Evolutionary conservation across 2,797 vertebrate genomes (phyloP).

Genomic region (Anabacerthia variegaticeps): DNA sequence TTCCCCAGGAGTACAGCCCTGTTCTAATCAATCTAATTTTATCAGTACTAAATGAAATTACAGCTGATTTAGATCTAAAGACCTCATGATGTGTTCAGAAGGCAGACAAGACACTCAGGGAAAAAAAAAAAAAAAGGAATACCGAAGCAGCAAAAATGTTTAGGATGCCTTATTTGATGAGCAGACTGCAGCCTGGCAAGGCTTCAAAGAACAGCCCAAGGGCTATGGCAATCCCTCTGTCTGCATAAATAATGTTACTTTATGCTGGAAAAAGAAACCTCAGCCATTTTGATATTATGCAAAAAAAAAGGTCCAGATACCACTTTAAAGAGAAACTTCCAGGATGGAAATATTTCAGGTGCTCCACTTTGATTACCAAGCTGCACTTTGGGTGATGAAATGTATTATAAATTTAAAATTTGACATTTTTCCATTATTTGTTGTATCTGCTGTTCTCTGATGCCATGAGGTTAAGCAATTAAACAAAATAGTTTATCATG

Average conservation of each 20-base stretch:
- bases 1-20: neutral
- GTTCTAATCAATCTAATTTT: neutral
- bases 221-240: neutral
- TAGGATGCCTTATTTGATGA: conserved; percentile 51
- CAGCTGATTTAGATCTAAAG: conserved; percentile 58
- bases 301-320: neutral
- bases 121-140: neutral
- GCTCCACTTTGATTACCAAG: neutral
- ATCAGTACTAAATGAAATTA: conserved; percentile 14
- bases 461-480: neutral
- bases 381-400: neutral
- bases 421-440: neutral
- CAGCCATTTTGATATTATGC: neutral
- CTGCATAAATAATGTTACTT: neutral
- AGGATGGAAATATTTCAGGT: neutral
- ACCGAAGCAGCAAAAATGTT: conserved; percentile 10
- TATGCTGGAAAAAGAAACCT: neutral
- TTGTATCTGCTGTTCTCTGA: neutral
- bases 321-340: neutral
- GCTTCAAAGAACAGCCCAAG: neutral
- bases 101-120: conserved; percentile 39
- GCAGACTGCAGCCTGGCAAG: neutral
- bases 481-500: neutral
- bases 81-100: conserved; percentile 35
- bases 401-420: neutral